These are phyloP conservation scores for Mesorhabditis belari DNA, from an alignment of 2,888 invertebrate genomes.

Conservation along the genomic window DNA sequence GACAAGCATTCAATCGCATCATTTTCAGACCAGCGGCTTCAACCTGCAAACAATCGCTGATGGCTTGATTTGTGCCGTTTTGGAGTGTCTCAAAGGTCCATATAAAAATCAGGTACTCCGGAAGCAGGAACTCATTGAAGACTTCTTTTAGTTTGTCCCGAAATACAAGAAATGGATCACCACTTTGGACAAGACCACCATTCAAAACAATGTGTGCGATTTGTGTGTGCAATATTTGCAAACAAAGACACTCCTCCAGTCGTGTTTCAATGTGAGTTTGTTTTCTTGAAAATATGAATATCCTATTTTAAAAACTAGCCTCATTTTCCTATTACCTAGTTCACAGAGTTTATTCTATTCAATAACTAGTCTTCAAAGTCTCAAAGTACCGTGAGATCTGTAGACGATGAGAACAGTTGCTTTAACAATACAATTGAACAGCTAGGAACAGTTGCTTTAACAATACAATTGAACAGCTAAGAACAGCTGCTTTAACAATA, in stretches of 20 bases:
- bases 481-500: no score
- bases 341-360: no score
- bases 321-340: no score
- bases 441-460: no score
- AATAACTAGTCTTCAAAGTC: no score
- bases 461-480: no score
- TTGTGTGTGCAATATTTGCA: not conserved
- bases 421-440: no score
- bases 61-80: not conserved
- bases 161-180: not conserved
- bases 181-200: not conserved
- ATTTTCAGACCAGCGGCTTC: not conserved
- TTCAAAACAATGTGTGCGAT: not conserved
- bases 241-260: not conserved
- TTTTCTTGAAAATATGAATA: no score
- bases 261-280: not conserved
- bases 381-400: no score
- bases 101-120: not conserved
- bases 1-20: no score
- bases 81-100: not conserved
- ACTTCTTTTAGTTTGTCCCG: not conserved
- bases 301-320: no score
- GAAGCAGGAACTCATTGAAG: not conserved
- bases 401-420: no score
- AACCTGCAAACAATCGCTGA: not conserved